A percentile compares a stretch with the other conserved stretches of the same genome.
These are phyloP conservation scores for Ophiothrix spiculata DNA, from an alignment of 35 echinoderm and acorn worm genomes.

Conservation along the genomic window DNA sequence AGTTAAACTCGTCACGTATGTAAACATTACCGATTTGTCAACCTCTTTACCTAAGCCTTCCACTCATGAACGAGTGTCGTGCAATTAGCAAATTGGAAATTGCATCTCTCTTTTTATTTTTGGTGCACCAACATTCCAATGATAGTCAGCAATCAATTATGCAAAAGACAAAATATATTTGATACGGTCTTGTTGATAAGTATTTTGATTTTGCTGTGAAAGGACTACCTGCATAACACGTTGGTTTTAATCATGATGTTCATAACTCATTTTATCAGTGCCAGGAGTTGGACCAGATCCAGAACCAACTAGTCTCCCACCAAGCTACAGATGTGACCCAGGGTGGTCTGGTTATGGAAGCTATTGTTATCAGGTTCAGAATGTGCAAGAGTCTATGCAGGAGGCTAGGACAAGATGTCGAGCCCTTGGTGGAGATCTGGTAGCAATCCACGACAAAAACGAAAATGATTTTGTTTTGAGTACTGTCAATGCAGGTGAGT, in stretches of 20 bases:
- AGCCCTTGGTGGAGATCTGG: conserved; percentile 52
- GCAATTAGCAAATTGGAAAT: no score
- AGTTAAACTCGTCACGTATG: no score
- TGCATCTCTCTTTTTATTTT: no score
- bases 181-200: no score
- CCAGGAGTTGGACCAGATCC: conserved; percentile 50
- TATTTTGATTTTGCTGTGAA: no score
- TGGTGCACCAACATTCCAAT: no score
- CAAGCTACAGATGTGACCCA: conserved; percentile 54
- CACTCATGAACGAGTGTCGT: no score
- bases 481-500: neutral
- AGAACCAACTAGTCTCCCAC: conserved; percentile 41
- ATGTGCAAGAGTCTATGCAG: conserved; percentile 30
- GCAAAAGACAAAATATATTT: no score
- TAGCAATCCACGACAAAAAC: conserved; percentile 65
- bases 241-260: neutral
- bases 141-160: no score
- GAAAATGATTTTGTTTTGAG: conserved; percentile 69
- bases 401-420: conserved; percentile 52
- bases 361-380: conserved; percentile 63
- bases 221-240: no score
- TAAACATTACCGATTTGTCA: no score
- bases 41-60: no score
- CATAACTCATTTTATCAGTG: conserved; percentile 7
- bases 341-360: conserved; percentile 64